A percentile compares a stretch with the other conserved stretches of the same genome.
These are phyloP conservation scores for Hippocampus guttulatus DNA, from an alignment of 2,113 vertebrate genomes.

Conservation along the genomic window DNA sequence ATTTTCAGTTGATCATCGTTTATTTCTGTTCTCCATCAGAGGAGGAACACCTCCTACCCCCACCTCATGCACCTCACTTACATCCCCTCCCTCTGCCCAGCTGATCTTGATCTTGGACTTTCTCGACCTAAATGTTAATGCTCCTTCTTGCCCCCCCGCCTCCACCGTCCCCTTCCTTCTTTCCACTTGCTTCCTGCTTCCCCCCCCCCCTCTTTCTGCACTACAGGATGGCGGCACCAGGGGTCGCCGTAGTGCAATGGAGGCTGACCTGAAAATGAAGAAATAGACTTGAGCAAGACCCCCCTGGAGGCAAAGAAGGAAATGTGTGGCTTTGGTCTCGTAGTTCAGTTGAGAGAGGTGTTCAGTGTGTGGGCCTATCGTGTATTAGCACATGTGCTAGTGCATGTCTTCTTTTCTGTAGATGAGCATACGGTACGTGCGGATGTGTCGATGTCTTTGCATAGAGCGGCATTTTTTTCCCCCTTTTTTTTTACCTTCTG, in stretches of 20 bases:
- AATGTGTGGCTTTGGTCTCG: constrained; percentile 1
- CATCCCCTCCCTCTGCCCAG: constrained; percentile 17
- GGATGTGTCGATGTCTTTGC: neutral
- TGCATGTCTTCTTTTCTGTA: neutral
- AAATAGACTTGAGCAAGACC: constrained; percentile 69
- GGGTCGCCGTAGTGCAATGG: constrained; percentile 96
- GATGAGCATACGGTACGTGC: constrained; percentile 1
- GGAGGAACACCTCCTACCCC: constrained; percentile 41
- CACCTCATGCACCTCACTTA: constrained; percentile 10
- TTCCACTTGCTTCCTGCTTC: neutral
- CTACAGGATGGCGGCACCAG: constrained; percentile 91
- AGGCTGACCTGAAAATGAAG: constrained; percentile 99
- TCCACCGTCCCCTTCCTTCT: neutral
- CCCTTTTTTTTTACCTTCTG: neutral
- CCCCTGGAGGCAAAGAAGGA: constrained; percentile 7
- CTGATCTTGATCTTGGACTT: constrained; percentile 26
- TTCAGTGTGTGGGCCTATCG: neutral
- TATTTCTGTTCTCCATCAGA: constrained; percentile 50
- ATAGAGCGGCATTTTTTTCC: constrained; percentile 14
- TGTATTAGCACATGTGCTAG: constrained; percentile 4
- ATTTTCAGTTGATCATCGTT: constrained; percentile 18
- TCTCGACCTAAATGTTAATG: constrained; percentile 4
- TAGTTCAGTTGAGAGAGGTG: neutral
- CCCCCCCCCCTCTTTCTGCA: constrained; percentile 1
- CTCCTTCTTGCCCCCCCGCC: neutral